A percentile compares a stretch with the other conserved stretches of the same genome.
Evolutionary conservation across 1,140 invertebrate genomes (phyloP).

Genomic region (Scaptomyza hsui): DNA sequence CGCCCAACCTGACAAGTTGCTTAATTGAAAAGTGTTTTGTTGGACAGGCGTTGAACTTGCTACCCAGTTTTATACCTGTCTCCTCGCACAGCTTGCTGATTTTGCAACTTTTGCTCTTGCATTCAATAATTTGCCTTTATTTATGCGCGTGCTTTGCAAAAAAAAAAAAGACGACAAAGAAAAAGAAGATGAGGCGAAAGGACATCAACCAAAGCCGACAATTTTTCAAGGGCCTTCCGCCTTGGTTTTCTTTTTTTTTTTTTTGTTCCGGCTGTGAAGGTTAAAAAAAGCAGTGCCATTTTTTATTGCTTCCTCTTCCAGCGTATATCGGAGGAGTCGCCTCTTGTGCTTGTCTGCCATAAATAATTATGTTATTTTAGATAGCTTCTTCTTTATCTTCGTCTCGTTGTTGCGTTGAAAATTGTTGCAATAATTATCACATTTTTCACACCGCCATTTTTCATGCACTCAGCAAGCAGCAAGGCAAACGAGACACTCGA

Average conservation of each 20-base stretch:
- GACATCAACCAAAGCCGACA: constrained; percentile 33
- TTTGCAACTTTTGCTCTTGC: constrained; percentile 64
- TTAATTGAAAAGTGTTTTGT: constrained; percentile 82
- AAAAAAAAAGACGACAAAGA: neutral
- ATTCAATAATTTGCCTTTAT: constrained; percentile 76
- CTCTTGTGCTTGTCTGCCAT: constrained; percentile 37
- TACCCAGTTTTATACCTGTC: neutral
- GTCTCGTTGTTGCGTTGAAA: constrained; percentile 34
- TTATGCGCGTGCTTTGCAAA: constrained; percentile 60
- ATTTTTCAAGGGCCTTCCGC: constrained; percentile 67
- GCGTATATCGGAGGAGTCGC: constrained; percentile 41
- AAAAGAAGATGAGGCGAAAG: constrained; percentile 11
- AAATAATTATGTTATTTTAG: constrained; percentile 82
- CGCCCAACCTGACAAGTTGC: constrained; percentile 70
- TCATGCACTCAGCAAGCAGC: constrained; percentile 53
- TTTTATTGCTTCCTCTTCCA: constrained; percentile 66
- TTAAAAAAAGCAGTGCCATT: constrained; percentile 15
- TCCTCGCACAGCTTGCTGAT: constrained; percentile 60
- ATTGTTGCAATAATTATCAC: constrained; percentile 77
- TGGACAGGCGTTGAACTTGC: constrained; percentile 7
- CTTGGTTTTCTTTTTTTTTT: constrained; percentile 16
- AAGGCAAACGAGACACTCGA: no score
- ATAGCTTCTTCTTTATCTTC: constrained; percentile 27
- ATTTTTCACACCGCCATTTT: constrained; percentile 76
- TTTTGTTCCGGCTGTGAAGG: constrained; percentile 18